Conservation (phyloP, 2,113 vertebrate genomes). For the Lamprologus ornatipinnis region DNA sequence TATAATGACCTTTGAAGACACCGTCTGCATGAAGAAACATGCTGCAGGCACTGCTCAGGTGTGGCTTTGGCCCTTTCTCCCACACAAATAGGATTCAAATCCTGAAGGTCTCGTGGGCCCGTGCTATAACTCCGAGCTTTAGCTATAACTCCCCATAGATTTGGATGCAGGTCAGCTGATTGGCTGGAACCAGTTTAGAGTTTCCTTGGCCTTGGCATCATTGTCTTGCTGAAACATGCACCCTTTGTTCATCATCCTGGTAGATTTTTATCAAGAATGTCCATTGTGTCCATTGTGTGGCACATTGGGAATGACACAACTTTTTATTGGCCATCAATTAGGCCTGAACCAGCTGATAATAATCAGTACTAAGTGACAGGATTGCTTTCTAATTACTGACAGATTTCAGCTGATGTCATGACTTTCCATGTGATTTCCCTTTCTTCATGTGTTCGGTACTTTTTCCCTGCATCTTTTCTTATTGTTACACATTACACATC, state of each 20-base stretch:
- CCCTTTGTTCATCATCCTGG: background rate
- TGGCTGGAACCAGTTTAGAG: background rate
- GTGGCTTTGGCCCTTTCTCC: background rate
- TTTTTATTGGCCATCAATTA: background rate
- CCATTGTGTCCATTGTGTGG: background rate
- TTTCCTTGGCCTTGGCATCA: background rate
- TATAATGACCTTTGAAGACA: background rate
- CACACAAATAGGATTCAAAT: background rate
- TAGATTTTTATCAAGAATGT: background rate
- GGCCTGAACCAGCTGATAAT: fast-evolving
- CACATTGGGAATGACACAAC: background rate
- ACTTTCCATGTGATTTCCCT: background rate
- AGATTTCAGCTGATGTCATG: background rate
- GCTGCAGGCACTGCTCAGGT: background rate
- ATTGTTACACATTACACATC: background rate
- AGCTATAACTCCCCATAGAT: background rate
- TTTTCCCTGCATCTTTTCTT: fast-evolving
- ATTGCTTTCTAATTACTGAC: background rate
- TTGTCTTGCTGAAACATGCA: background rate
- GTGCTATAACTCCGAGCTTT: background rate
- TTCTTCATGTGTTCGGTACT: background rate
- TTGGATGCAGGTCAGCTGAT: fast-evolving
- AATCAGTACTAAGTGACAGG: background rate
- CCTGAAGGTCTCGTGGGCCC: background rate
- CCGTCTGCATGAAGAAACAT: background rate